A percentile compares a stretch with the other conserved stretches of the same genome.
These are phyloP conservation scores for Helobdella robusta DNA, from an alignment of 2,888 invertebrate genomes.

Conservation along the genomic window DNA sequence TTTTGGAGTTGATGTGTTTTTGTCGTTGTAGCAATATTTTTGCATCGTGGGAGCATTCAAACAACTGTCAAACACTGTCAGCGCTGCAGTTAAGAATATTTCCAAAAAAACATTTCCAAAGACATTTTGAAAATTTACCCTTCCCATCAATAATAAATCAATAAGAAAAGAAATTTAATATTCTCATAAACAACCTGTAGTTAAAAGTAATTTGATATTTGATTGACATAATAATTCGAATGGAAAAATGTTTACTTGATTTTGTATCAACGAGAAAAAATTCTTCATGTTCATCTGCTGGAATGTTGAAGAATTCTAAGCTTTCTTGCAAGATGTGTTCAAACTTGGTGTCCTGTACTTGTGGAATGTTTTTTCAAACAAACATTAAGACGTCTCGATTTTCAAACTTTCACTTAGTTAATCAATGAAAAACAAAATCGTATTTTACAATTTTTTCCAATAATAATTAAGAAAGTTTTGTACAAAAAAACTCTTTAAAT, in stretches of 20 bases:
- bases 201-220: not conserved
- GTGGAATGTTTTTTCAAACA: not conserved
- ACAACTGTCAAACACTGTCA: too few relatives aligned
- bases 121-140: too few relatives aligned
- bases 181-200: not conserved
- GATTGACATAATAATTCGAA: too few relatives aligned
- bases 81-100: too few relatives aligned
- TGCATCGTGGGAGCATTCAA: too few relatives aligned
- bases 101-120: too few relatives aligned
- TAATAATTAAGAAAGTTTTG: not conserved
- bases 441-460: not conserved
- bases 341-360: conserved; percentile 76
- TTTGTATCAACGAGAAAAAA: conserved; percentile 95
- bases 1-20: too few relatives aligned
- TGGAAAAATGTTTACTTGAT: conserved; percentile 68
- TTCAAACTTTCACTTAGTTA: not conserved
- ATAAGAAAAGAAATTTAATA: not conserved
- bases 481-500: too few relatives aligned
- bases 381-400: not conserved
- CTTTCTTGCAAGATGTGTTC: conserved; percentile 86
- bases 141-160: too few relatives aligned
- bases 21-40: too few relatives aligned
- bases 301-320: conserved; percentile 90
- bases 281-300: conserved; percentile 74
- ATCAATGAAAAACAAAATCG: not conserved